Evolutionary conservation across 2,797 vertebrate genomes (phyloP).

Genomic region (Tokudaia tokunoshimensis): DNA sequence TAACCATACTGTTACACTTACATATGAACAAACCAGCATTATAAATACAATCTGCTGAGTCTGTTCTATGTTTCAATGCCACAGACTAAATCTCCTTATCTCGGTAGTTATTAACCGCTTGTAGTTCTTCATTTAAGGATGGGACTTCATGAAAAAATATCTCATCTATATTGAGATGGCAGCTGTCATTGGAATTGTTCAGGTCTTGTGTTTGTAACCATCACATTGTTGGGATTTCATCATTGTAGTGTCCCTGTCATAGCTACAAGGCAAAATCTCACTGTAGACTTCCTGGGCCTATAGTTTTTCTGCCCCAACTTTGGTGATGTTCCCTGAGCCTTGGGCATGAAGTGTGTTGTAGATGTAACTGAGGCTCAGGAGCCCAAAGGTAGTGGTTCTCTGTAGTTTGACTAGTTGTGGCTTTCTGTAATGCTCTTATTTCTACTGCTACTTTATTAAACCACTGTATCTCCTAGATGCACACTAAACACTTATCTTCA

Average conservation of each 20-base stretch:
- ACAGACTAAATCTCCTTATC: not conserved
- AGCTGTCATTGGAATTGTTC: not conserved
- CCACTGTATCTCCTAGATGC: not conserved
- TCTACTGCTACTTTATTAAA: not conserved
- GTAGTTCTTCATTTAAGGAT: not conserved
- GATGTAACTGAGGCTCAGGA: not conserved
- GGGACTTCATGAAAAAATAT: not conserved
- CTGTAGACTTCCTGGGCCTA: not conserved
- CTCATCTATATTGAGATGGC: not conserved
- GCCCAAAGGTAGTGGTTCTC: not conserved
- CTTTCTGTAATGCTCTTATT: not conserved
- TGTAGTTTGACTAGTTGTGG: not conserved
- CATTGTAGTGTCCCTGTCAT: not conserved
- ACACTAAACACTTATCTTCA: not conserved
- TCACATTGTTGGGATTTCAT: not conserved
- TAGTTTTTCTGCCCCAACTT: accelerated
- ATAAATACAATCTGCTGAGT: no score
- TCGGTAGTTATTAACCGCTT: not conserved
- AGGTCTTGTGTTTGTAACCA: not conserved
- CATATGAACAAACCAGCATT: not conserved
- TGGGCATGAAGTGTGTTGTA: not conserved
- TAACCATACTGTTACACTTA: no score
- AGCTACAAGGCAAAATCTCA: not conserved
- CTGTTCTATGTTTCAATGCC: not conserved
- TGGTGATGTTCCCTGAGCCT: not conserved